Evolutionary conservation across 2,888 invertebrate genomes (phyloP), one percentile per base, ranked within the genome.

Genomic region (Crocallis elinguaria): DNA sequence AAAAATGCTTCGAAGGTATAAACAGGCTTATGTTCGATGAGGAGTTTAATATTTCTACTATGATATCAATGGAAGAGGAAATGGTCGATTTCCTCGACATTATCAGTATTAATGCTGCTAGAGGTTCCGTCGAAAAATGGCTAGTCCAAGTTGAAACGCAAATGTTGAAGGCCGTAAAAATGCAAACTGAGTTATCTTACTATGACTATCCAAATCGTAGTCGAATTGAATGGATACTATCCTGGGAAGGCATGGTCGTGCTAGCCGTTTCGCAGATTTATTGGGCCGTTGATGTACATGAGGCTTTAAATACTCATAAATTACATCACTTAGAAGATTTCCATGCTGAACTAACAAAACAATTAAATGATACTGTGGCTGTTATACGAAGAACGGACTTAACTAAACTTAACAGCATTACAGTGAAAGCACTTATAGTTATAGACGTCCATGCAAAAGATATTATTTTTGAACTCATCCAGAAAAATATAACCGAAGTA

Each of bases 1-100:
- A 95, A 76, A 97, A 97, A 86, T 97, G 96, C 82, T 97, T 97
- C 79, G 97, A 97, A 86, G 97, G 96, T 38, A 97, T 97, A 49
- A 93, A 94, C 56, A 94, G 93, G 71, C 88, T 97, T 11, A 92
- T 93, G 43, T 96, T 97, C 77, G 95, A 96, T 67, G 81, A 90
- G 3, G 92, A 94, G 30, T 86, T 95, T 57, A 94, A 96, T 77
- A 96, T 97, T 71, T 93, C 92, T 49, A 93, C 95, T 7, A 96
- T 97, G 95, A 93, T 94, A 73, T 96, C 96, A 63, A 94, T 94
- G 85, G 94, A 95, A 88, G 92, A 93, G 9, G 97, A 97, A 85
- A 93, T 94, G 78, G 92, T 96, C 0, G 88, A 90, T 55, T 92
- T 96, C 60, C 83, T 93, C 19, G 92, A 93, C 50, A 78, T 76